Percentiles rank a stretch among this genome's conserved stretches.
These are phyloP conservation scores for Dolichotis patagonum DNA, from an alignment of 2,113 vertebrate genomes.

Conservation along the genomic window DNA sequence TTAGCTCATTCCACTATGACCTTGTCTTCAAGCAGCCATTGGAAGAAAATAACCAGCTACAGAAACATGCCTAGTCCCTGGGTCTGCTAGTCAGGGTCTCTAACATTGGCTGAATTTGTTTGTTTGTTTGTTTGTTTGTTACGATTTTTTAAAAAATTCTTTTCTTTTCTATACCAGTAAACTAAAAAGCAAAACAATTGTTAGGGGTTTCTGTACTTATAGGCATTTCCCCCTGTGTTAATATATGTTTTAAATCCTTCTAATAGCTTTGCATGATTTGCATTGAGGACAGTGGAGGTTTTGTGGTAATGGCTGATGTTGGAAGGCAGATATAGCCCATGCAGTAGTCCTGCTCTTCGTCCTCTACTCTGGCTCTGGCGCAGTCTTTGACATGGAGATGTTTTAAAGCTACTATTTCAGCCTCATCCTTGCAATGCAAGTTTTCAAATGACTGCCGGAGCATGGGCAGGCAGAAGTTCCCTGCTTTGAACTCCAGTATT, in stretches of 20 bases:
- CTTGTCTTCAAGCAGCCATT: neutral
- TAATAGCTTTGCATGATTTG: neutral
- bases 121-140: neutral
- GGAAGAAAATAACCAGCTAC: neutral
- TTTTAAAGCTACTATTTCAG: neutral
- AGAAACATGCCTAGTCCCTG: neutral
- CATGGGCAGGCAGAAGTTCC: too few species aligned
- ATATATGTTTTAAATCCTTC: neutral
- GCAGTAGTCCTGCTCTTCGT: neutral
- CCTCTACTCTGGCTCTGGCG: neutral
- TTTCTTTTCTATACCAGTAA: neutral
- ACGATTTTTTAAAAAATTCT: neutral
- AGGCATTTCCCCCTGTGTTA: neutral
- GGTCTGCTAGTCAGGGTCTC: neutral
- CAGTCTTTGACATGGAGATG: neutral
- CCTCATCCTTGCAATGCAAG: neutral
- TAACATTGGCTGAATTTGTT: neutral
- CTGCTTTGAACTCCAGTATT: neutral
- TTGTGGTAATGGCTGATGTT: neutral
- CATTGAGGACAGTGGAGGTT: neutral
- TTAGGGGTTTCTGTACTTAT: neutral
- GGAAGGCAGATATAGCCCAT: neutral
- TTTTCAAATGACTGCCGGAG: neutral
- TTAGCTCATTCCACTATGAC: neutral
- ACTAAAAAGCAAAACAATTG: neutral